Evolutionary conservation across 1,140 invertebrate species (phyloP), one percentile per base, ranked within the genome.

Genomic region (Goniozus legneri): DNA sequence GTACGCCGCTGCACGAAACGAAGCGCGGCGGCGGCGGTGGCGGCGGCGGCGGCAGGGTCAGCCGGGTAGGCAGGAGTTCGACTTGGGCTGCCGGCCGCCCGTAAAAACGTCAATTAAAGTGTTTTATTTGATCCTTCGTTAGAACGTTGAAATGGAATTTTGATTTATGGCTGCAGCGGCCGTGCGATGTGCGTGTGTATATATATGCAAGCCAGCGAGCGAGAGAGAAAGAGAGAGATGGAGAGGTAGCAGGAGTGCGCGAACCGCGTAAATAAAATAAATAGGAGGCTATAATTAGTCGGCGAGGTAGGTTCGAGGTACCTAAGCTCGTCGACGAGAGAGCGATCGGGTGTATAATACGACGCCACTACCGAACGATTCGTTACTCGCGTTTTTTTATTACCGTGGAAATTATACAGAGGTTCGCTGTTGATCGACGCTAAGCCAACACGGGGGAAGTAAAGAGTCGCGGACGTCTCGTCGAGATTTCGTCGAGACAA

Each of bases 41-140:
- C 18, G 22, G 24, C 7, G 21, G n/a, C 12, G 12, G 16, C 3
- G 18, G 12, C 64, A 58, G 65, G 69, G 67, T 69, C 69, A 71
- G 64, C 48, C 45, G 60, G 56, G 57, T 62, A 60, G 52, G 61
- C 63, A 66, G 61, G 58, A 66, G 65, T 70, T 69, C 59, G 67
- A 69, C 63, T 69, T 68, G 50, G 69, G 71, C 69, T 75, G 74
- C 71, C 58, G 71, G 67, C 62, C 69, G 71, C 66, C n/a, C 73
- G 69, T 76, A 75, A 76, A 76, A 76, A 75, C 69, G 74, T 75
- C 73, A 76, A 76, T 76, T 76, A 75, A 76, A 75, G 72, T 75
- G 73, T 76, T 76, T 76, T 76, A 75, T 75, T 76, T 75, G 73
- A 75, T 75, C 74, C 74, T 76, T 76, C 74, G 74, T 75, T 76